Percentiles rank a stretch among this genome's conserved stretches.
Conservation (phyloP, 2,888 invertebrate species). For the Tryphoninae sp. region DNA sequence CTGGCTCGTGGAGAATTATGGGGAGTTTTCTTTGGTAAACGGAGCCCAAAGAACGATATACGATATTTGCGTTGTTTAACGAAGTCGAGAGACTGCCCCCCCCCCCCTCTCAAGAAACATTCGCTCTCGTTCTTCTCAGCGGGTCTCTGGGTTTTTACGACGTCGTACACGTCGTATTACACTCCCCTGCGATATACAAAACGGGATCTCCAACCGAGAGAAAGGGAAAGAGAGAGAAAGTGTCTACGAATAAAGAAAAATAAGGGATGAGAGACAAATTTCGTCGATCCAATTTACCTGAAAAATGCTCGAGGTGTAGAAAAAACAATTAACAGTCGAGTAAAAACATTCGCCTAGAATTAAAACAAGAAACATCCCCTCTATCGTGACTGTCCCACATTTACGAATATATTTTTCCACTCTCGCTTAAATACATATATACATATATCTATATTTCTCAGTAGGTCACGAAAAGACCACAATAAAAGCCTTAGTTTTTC, state of each 20-base stretch:
- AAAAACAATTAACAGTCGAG: background rate
- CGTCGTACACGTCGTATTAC: constrained; percentile 32
- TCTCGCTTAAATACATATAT: background rate
- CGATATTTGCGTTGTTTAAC: constrained; percentile 44
- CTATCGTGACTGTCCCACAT: background rate
- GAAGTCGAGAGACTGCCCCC: constrained; percentile 3
- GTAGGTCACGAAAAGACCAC: constrained; percentile 28
- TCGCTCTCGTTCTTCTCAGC: constrained; percentile 28
- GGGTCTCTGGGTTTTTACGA: constrained; percentile 36
- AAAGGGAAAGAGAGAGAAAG: background rate
- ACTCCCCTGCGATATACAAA: constrained; percentile 3
- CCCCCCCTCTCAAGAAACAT: background rate
- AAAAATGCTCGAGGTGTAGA: background rate
- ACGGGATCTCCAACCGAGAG: constrained; percentile 6
- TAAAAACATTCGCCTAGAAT: background rate
- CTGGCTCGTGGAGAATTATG: constrained; percentile 46
- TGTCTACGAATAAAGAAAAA: constrained; percentile 7
- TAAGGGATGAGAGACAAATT: constrained; percentile 1
- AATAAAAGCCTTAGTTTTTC: constrained; percentile 68
- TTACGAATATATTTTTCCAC: background rate
- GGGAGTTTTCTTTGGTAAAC: constrained; percentile 44
- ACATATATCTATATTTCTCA: constrained; percentile 11
- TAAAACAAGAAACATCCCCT: no score
- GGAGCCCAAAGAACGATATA: constrained; percentile 19
- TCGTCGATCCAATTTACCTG: constrained; percentile 41